A percentile compares a stretch with the other conserved stretches of the same genome.
phyloP scores from a whole-genome alignment of 2,113 vertebrate genomes.

The Bubalus kerabau region DNA sequence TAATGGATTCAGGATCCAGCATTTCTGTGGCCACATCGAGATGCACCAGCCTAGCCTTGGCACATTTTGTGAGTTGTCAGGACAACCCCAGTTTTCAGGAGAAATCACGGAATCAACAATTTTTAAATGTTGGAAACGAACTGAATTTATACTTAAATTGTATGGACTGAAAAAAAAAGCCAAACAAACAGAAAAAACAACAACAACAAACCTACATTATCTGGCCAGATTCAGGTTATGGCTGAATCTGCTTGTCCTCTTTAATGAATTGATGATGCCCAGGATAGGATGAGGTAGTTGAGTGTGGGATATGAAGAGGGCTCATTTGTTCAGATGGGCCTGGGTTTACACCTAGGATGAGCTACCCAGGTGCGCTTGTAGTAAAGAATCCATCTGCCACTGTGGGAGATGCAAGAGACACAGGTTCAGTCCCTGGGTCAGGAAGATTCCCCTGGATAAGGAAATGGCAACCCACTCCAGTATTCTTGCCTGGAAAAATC shows the following conservation, averaged over 20 bases:
- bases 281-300: not conserved
- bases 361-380: not conserved
- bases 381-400: not conserved
- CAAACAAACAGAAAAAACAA: not conserved
- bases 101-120: not conserved
- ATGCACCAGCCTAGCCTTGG: not conserved
- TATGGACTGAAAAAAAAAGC: not conserved
- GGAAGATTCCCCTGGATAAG: not conserved
- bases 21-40: not conserved
- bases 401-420: not conserved
- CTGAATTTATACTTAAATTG: not conserved
- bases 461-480: not conserved
- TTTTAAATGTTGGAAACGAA: conserved; percentile 16
- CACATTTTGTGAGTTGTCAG: not conserved
- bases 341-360: not conserved
- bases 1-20: not conserved
- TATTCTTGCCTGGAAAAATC: not conserved
- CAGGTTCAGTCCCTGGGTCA: not conserved
- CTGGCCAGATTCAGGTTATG: not conserved
- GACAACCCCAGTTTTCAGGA: not conserved
- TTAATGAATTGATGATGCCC: not conserved
- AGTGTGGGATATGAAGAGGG: not conserved
- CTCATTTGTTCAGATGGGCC: not conserved
- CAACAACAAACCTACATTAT: not conserved
- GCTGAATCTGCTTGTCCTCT: not conserved